Evolutionary conservation across 30 jellyfish, hydroid and myxozoan species (phyloP).

Genomic region (Pelagia noctiluca): DNA sequence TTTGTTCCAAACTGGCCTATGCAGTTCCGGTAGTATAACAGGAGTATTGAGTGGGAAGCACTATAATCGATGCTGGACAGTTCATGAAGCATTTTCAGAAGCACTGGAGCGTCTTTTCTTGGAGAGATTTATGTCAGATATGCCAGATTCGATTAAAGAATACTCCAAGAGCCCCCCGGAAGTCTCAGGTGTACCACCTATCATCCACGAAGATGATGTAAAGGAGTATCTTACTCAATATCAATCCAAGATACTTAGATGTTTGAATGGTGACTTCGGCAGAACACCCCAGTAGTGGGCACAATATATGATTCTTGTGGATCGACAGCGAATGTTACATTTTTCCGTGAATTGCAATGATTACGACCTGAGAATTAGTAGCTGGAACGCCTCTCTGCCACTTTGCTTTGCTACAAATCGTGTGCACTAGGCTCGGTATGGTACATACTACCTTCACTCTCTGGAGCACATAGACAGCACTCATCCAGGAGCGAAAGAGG

Average conservation of each 20-base stretch:
- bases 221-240: neutral
- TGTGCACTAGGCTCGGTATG: conserved; percentile 51
- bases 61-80: conserved; percentile 30
- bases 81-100: conserved; percentile 52
- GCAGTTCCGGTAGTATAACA: conserved; percentile 40
- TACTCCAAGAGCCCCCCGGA: neutral
- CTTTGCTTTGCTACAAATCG: conserved; percentile 23
- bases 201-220: neutral
- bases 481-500: conserved; percentile 61
- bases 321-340: conserved; percentile 12
- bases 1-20: conserved; percentile 27
- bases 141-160: neutral
- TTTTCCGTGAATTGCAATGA: conserved; percentile 20
- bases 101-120: conserved; percentile 40
- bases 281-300: conserved; percentile 50
- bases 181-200: neutral
- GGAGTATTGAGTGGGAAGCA: conserved; percentile 54
- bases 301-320: conserved; percentile 2
- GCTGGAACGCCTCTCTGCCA: conserved; percentile 49
- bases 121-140: conserved; percentile 19
- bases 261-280: conserved; percentile 34
- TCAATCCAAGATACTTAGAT: neutral
- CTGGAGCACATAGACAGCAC: conserved; percentile 55
- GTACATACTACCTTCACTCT: conserved; percentile 32
- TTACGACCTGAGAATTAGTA: conserved; percentile 1